A percentile compares a stretch with the other conserved stretches of the same genome.
Evolutionary conservation across 2,797 vertebrate species (phyloP).

Genomic region (Pteropus rufus): DNA sequence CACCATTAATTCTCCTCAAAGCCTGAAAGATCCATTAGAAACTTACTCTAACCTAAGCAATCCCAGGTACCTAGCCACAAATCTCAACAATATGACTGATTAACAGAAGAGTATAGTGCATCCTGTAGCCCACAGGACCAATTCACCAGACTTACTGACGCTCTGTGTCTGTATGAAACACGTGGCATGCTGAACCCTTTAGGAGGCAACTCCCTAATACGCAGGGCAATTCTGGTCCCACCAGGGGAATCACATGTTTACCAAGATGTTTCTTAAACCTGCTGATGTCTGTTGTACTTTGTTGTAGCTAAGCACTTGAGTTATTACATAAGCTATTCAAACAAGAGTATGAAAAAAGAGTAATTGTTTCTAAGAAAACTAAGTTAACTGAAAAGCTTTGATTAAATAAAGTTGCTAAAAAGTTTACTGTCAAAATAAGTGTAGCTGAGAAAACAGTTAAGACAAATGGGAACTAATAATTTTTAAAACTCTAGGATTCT

Average conservation of each 20-base stretch:
- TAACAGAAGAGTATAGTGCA: background rate
- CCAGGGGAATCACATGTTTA: background rate
- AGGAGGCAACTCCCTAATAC: background rate
- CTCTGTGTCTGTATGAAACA: fast-evolving
- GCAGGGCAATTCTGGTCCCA: background rate
- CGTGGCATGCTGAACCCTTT: fast-evolving
- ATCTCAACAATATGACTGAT: background rate
- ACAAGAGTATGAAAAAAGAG: background rate
- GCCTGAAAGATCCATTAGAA: background rate
- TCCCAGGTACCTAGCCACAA: background rate
- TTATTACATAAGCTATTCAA: background rate
- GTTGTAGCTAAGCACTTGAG: background rate
- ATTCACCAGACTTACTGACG: too few relatives aligned
- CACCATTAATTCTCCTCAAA: background rate
- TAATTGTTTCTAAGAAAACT: background rate
- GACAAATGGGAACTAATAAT: background rate
- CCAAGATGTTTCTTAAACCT: background rate
- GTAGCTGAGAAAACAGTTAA: background rate
- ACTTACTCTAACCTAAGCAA: background rate
- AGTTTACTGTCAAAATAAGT: background rate
- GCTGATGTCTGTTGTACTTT: background rate
- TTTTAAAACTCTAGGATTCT: background rate
- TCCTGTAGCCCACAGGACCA: background rate
- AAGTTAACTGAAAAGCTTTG: background rate
- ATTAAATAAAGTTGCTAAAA: background rate